Conservation (phyloP, 2,888 invertebrate genomes). For the Thecocarcelia acutangulata region DNA sequence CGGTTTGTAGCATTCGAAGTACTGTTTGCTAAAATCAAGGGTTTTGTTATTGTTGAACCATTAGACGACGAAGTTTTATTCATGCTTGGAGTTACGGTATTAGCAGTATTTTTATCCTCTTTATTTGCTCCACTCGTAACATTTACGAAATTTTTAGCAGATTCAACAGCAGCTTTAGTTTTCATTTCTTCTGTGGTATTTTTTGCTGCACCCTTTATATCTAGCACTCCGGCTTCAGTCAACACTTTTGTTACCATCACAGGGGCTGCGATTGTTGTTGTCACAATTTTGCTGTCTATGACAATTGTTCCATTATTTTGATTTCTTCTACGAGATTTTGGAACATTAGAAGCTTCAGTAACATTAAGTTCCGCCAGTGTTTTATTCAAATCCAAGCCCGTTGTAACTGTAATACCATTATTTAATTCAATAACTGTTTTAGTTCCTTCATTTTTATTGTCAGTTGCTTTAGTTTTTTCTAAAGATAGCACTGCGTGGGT, state of each 20-base stretch:
- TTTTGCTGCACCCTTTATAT: conserved; percentile 20
- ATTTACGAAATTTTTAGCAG: neutral
- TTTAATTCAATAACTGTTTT: conserved; percentile 44
- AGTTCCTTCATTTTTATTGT: conserved; percentile 24
- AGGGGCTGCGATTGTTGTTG: neutral
- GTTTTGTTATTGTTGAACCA: conserved; percentile 1
- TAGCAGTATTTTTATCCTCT: neutral
- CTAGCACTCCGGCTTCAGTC: conserved; percentile 23
- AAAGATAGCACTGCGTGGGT: conserved; percentile 40
- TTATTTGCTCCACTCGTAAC: neutral
- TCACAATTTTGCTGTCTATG: neutral
- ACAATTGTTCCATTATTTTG: neutral
- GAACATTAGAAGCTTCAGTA: conserved; percentile 25
- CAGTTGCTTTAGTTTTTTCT: conserved; percentile 9
- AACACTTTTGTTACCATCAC: neutral
- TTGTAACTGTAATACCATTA: conserved; percentile 53
- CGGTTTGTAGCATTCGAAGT: neutral
- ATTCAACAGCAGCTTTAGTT: neutral
- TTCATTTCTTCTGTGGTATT: neutral
- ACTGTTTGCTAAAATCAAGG: conserved; percentile 5
- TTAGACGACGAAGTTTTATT: neutral
- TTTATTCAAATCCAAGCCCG: conserved; percentile 35
- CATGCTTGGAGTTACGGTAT: neutral
- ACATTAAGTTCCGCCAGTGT: conserved; percentile 33
- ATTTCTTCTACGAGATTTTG: conserved; percentile 42